A percentile compares a stretch with the other conserved stretches of the same genome.
Evolutionary conservation across 1,140 invertebrate genomes (phyloP).

Genomic region (Hesperophylax magnus): DNA sequence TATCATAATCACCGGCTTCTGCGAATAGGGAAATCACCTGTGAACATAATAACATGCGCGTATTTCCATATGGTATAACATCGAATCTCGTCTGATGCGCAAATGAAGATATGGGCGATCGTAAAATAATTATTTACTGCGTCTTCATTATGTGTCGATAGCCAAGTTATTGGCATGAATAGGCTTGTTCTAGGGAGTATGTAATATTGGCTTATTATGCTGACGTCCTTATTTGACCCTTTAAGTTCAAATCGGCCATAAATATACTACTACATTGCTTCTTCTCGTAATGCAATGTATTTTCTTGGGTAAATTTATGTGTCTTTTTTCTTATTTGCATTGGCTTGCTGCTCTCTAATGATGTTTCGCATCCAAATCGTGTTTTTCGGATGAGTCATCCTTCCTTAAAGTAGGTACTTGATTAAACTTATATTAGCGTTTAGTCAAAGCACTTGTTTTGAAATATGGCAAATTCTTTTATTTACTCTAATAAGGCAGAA

Average conservation of each 20-base stretch:
- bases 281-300: background rate
- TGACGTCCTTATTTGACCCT: constrained; percentile 21
- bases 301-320: background rate
- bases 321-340: background rate
- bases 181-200: constrained; percentile 3
- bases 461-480: too few species aligned
- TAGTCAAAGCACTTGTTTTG: too few species aligned
- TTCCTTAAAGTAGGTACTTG: too few species aligned
- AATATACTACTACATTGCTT: constrained; percentile 10
- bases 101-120: background rate
- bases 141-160: background rate
- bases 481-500: too few species aligned
- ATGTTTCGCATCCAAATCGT: too few species aligned
- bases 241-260: constrained; percentile 7
- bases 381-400: too few species aligned
- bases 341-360: too few species aligned
- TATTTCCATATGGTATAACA: too few species aligned
- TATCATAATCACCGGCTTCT: too few species aligned
- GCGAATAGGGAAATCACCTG: too few species aligned
- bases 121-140: constrained; percentile 26
- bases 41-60: too few species aligned
- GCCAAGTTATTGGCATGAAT: background rate
- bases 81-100: background rate
- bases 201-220: background rate
- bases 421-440: too few species aligned